phyloP scores from a whole-genome alignment of 2,113 vertebrate genomes.

The Shinisaurus crocodilurus region DNA sequence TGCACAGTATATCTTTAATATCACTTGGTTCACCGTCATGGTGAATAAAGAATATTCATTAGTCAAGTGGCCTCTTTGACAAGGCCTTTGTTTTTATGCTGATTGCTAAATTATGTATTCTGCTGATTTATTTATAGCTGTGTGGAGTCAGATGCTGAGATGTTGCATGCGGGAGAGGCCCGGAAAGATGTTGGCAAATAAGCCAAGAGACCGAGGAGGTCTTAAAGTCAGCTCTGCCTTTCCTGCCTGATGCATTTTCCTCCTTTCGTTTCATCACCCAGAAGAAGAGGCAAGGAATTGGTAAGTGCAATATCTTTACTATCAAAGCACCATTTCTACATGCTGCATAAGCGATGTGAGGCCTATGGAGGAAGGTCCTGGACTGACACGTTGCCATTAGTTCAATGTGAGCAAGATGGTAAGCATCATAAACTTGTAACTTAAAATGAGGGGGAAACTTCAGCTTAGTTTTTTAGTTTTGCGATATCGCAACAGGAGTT shows the following conservation, averaged over 20 bases:
- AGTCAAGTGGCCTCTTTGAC: neutral
- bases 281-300: neutral
- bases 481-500: neutral
- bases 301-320: neutral
- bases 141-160: slow-evolving; percentile 35
- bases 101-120: slow-evolving; percentile 30
- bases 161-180: neutral
- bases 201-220: neutral
- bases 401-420: neutral
- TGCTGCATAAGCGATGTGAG: too few species aligned
- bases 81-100: slow-evolving; percentile 32
- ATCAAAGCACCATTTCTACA: neutral
- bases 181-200: slow-evolving; percentile 9
- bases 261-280: neutral
- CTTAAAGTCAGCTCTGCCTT: neutral
- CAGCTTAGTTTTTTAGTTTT: neutral
- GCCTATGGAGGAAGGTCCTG: neutral
- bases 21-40: neutral
- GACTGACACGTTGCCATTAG: neutral
- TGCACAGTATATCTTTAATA: slow-evolving; percentile 13
- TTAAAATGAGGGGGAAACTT: neutral
- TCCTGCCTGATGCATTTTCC: too few species aligned
- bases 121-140: slow-evolving; percentile 33
- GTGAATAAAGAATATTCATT: slow-evolving; percentile 26
- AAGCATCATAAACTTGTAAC: too few species aligned